Percentiles rank a stretch among this genome's conserved stretches.
These are phyloP conservation scores for Megaceryle alcyon DNA, from an alignment of 2,797 vertebrate genomes.

Conservation along the genomic window DNA sequence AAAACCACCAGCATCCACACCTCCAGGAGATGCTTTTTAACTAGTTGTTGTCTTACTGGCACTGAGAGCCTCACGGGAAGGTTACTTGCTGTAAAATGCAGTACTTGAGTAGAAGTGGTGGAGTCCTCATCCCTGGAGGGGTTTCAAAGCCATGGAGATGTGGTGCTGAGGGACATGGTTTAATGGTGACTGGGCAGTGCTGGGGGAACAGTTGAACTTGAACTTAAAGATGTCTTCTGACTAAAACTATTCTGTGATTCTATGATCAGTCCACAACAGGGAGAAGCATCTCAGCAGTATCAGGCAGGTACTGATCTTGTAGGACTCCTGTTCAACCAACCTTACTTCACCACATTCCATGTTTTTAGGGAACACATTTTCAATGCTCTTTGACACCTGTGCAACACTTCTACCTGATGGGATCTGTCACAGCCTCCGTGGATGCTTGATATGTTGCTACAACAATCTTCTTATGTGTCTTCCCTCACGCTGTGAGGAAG, in stretches of 20 bases:
- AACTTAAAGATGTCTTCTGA: too few relatives aligned
- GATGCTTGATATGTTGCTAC: too few relatives aligned
- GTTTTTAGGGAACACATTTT: neutral
- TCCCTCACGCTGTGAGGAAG: too few relatives aligned
- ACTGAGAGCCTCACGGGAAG: neutral
- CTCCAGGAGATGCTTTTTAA: neutral
- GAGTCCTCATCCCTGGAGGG: neutral
- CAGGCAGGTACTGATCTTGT: neutral
- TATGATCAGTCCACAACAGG: neutral
- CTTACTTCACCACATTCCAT: accelerated
- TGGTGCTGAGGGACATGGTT: neutral
- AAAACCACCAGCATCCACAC: accelerated
- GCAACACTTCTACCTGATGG: neutral
- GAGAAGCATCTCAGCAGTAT: neutral
- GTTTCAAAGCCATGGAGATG: neutral
- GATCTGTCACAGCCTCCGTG: neutral
- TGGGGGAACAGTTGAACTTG: too few relatives aligned
- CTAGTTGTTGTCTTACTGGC: too few relatives aligned
- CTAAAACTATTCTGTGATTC: too few relatives aligned
- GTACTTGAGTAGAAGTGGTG: neutral
- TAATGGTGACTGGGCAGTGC: neutral
- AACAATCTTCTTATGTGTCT: too few relatives aligned
- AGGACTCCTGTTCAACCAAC: neutral
- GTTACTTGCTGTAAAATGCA: neutral
- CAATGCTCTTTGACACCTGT: neutral